These are phyloP conservation scores for Sweltsa coloradensis DNA, from an alignment of 1,140 invertebrate genomes.

Conservation along the genomic window DNA sequence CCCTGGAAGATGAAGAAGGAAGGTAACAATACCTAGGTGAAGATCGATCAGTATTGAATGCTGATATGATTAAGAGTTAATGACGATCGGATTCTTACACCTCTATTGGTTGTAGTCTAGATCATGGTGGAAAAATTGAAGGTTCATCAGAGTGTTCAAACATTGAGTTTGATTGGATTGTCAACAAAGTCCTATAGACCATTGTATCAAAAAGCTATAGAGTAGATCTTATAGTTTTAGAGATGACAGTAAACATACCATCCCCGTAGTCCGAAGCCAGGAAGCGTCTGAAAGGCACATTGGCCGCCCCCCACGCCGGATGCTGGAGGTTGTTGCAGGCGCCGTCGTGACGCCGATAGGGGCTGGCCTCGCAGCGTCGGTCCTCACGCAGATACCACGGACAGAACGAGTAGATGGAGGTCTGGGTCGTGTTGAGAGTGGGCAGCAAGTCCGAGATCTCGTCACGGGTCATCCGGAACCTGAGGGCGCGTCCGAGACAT, in stretches of 20 bases:
- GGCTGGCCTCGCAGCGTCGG: neutral
- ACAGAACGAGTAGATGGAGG: conserved; percentile 2
- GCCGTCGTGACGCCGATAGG: conserved; percentile 52
- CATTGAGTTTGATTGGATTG: too few species aligned
- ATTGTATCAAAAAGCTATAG: too few species aligned
- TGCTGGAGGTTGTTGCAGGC: conserved; percentile 57
- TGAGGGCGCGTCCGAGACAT: neutral
- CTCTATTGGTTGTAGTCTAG: too few species aligned
- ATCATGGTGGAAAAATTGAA: too few species aligned
- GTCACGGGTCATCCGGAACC: conserved; percentile 7
- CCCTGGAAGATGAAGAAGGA: too few species aligned
- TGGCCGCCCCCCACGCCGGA: conserved; percentile 34
- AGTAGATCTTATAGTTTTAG: conserved; percentile 27
- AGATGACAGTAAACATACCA: too few species aligned
- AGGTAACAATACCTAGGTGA: too few species aligned
- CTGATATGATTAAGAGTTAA: too few species aligned
- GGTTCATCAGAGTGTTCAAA: too few species aligned
- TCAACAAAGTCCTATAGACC: too few species aligned
- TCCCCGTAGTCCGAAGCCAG: conserved; percentile 40
- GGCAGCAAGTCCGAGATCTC: conserved; percentile 2
- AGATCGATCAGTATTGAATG: too few species aligned
- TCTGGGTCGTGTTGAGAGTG: conserved; percentile 4
- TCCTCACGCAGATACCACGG: neutral
- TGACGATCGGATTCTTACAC: too few species aligned
- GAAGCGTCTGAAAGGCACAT: conserved; percentile 26